phyloP scores from a whole-genome alignment of 2,888 invertebrate genomes.

The Eilema caniola region DNA sequence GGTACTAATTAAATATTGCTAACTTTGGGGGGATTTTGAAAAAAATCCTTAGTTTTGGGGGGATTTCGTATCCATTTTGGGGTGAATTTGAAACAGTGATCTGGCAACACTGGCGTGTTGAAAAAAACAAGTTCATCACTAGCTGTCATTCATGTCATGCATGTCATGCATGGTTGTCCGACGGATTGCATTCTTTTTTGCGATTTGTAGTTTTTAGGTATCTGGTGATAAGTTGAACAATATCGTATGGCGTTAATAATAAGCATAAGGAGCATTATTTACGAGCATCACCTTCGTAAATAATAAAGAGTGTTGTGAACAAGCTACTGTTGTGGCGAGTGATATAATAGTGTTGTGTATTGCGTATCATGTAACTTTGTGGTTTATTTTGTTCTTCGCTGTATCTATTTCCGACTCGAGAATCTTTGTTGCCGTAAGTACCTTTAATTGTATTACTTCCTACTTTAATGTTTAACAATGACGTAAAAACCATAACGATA shows the following conservation, averaged over 20 bases:
- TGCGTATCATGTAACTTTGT: constrained; percentile 83
- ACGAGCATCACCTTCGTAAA: constrained; percentile 34
- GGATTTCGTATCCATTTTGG: too few relatives aligned
- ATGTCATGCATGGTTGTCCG: constrained; percentile 61
- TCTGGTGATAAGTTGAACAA: constrained; percentile 51
- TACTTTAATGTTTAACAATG: constrained; percentile 12
- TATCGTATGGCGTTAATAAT: constrained; percentile 41
- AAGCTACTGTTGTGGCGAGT: constrained; percentile 54
- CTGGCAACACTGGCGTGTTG: too few relatives aligned
- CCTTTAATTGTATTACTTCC: constrained; percentile 32
- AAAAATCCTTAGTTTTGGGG: too few relatives aligned
- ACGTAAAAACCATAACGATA: constrained; percentile 12
- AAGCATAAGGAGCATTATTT: too few relatives aligned
- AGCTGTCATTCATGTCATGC: constrained; percentile 39
- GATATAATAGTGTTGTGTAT: constrained; percentile 66
- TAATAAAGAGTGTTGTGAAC: constrained; percentile 44
- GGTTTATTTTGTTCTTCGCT: constrained; percentile 76
- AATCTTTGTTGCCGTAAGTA: constrained; percentile 66
- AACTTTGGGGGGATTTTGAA: too few relatives aligned
- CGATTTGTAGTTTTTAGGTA: constrained; percentile 34
- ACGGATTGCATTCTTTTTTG: constrained; percentile 58
- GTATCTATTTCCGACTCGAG: constrained; percentile 75
- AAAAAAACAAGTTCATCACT: not conserved
- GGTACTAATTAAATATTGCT: too few relatives aligned
- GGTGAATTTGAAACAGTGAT: too few relatives aligned